phyloP scores from a whole-genome alignment of 1,140 invertebrate genomes.

The Drosophila ficusphila region DNA sequence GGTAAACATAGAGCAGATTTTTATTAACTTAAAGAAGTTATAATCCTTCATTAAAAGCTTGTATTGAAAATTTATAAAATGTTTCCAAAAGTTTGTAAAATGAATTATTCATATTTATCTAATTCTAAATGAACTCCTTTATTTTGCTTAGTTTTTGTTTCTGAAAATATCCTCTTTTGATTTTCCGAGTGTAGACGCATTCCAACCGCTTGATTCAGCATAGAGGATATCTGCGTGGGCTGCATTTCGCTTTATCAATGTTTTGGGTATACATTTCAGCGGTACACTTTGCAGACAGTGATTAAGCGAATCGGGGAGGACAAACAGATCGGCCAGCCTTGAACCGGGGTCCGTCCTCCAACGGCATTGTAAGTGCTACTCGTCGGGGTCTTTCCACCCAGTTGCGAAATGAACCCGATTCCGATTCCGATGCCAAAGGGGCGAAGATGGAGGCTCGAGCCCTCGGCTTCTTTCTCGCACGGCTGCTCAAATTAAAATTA shows the following conservation, averaged over 20 bases:
- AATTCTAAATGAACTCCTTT: background rate
- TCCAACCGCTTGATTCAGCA: constrained; percentile 49
- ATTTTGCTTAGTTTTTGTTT: background rate
- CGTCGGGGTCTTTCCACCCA: constrained; percentile 39
- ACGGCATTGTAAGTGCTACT: constrained; percentile 18
- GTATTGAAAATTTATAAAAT: too few species aligned
- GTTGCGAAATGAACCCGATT: constrained; percentile 49
- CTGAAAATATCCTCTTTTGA: background rate
- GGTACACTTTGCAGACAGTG: background rate
- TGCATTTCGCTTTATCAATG: constrained; percentile 13
- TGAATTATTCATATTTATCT: too few species aligned
- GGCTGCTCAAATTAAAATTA: constrained; percentile 77
- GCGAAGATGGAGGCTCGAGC: constrained; percentile 52
- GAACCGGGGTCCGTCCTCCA: constrained; percentile 18
- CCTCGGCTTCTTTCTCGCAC: constrained; percentile 68
- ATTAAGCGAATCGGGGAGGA: constrained; percentile 13
- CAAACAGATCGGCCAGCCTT: constrained; percentile 14
- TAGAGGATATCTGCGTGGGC: constrained; percentile 11
- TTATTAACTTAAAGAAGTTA: too few species aligned
- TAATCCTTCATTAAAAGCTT: too few species aligned
- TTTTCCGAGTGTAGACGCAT: constrained; percentile 24
- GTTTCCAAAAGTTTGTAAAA: too few species aligned
- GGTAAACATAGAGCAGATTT: too few species aligned
- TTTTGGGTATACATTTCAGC: background rate
- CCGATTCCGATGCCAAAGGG: too few species aligned